Base-by-base conservation (phyloP, 2,797 vertebrate species). In the Oryzias sinensis region DNA sequence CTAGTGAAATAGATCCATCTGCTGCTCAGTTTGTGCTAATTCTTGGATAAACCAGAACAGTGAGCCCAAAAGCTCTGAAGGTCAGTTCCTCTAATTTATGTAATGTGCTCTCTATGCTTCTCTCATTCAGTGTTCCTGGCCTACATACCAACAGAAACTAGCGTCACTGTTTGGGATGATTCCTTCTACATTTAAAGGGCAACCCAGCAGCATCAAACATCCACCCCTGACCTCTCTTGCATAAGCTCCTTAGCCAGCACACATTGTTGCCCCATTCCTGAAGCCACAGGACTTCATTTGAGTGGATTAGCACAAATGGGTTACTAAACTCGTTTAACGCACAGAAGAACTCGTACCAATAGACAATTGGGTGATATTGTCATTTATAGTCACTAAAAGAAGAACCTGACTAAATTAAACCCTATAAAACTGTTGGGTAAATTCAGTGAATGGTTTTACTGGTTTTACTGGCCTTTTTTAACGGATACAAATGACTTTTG, bases 231-330 rank as follows among this genome's bases (percentile, higher is more conserved):
- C 9, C 62, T 22, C 37, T 62, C 49, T 76, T 82, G 68, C 53
- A 51, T 76, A 80, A 82, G 43, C 57, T 33, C 53, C 52, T 62
- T 27, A 73, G 64, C 76, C 55, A 64, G 49, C 53, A 49, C 62
- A 62, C 51, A 62, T 24, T 60, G 47, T 63, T 61, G 50, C 62
- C 50, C 57, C 51, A 18, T 17, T 63, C 53, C 48, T 40, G 40
- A 52, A 78, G 56, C 72, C 46, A 53, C 59, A 42, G 70, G 64
- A 66, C 56, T 25, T 49, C 8, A 45, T n/a, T 68, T 59, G 44
- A 47, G 33, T 63, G 59, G 66, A 65, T 53, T 60, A 62, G 62
- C 44, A 61, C 49, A 40, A 59, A 4, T 27, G 18, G n/a, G 15
- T 45, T 24, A 13, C 27, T 6, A 24, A 14, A 37, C 14, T 22